A percentile compares a stretch with the other conserved stretches of the same genome.
Conservation (phyloP, 2,888 invertebrate genomes). For the Meiosimyza platycephala region DNA sequence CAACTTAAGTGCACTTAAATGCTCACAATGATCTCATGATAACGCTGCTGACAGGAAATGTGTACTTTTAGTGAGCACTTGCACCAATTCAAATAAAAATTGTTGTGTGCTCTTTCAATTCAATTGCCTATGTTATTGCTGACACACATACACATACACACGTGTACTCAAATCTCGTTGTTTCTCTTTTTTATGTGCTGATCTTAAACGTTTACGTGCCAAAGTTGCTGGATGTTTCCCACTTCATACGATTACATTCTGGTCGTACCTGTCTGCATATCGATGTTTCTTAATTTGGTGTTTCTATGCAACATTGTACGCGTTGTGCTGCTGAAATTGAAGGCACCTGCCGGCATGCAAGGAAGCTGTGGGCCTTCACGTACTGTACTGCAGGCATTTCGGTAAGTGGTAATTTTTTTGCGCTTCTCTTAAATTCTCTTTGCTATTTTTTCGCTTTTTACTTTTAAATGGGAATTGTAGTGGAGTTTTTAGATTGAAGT, state of each 20-base stretch:
- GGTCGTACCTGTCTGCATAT: slow-evolving; percentile 81
- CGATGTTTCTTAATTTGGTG: slow-evolving; percentile 83
- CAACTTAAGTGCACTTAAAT: no score
- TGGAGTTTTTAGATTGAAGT: not conserved
- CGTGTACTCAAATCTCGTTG: not conserved
- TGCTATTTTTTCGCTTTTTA: not conserved
- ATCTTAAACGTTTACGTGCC: not conserved
- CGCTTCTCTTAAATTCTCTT: not conserved
- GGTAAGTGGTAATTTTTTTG: slow-evolving; percentile 66
- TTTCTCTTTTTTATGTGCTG: slow-evolving; percentile 11
- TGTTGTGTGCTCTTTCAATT: not conserved
- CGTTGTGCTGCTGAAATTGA: slow-evolving; percentile 84
- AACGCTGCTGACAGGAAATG: slow-evolving; percentile 9
- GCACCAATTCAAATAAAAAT: not conserved
- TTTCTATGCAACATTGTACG: slow-evolving; percentile 92
- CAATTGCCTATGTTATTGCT: not conserved
- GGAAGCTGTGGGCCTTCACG: slow-evolving; percentile 74
- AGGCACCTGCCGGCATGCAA: slow-evolving; percentile 76
- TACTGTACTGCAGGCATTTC: slow-evolving; percentile 81
- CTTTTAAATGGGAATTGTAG: not conserved
- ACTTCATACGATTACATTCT: slow-evolving; percentile 80
- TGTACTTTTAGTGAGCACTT: not conserved
- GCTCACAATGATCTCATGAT: not conserved
- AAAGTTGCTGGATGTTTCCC: slow-evolving; percentile 82
- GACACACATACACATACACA: not conserved